phyloP scores from a whole-genome alignment of 2,888 invertebrate species.

The Fabriciana adippe region DNA sequence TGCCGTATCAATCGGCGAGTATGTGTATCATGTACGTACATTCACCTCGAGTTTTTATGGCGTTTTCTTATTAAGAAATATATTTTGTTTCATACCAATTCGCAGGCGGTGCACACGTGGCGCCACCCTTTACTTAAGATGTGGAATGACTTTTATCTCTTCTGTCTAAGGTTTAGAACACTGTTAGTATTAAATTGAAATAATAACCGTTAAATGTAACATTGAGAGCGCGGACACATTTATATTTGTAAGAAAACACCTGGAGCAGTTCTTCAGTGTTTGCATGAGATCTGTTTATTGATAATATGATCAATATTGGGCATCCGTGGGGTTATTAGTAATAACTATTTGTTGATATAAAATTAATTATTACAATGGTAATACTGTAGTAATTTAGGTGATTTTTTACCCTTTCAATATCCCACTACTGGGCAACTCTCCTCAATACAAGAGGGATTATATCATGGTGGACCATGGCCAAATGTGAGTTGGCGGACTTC shows the following conservation, averaged over 20 bases:
- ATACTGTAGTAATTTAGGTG: too few species aligned
- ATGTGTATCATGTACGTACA: conserved; percentile 45
- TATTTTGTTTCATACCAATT: conserved; percentile 53
- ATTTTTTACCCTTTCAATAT: too few species aligned
- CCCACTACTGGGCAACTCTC: too few species aligned
- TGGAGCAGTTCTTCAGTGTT: conserved; percentile 47
- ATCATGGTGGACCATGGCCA: too few species aligned
- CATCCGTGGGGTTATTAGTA: conserved; percentile 3
- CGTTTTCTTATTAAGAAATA: conserved; percentile 51
- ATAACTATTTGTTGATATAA: background rate
- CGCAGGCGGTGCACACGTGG: conserved; percentile 69
- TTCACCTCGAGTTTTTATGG: conserved; percentile 61
- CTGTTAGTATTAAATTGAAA: conserved; percentile 11
- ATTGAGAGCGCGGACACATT: conserved; percentile 63
- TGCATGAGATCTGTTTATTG: conserved; percentile 32
- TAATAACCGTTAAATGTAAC: conserved; percentile 59
- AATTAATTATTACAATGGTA: background rate
- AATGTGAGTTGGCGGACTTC: too few species aligned
- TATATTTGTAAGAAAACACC: conserved; percentile 64
- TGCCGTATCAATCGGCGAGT: conserved; percentile 47
- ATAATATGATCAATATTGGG: conserved; percentile 13
- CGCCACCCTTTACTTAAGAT: conserved; percentile 55
- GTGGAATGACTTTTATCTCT: conserved; percentile 1
- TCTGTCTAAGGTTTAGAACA: background rate
- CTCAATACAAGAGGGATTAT: too few species aligned